A percentile compares a stretch with the other conserved stretches of the same genome.
Conservation (phyloP, 2,113 vertebrate species). For the Heptranchias perlo region DNA sequence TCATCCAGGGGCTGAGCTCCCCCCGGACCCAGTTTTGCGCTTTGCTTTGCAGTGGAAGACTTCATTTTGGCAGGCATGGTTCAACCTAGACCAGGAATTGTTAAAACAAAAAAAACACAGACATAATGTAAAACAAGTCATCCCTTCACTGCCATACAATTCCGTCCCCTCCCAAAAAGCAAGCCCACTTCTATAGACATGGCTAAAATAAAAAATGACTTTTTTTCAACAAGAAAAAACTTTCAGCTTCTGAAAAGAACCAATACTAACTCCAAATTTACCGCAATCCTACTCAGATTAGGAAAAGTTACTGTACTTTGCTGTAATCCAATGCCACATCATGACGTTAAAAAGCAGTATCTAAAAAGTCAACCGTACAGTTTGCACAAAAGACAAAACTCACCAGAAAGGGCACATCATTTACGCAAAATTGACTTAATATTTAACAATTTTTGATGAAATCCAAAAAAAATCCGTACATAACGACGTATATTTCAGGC, state of each 20-base stretch:
- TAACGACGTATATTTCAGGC: slow-evolving; percentile 24
- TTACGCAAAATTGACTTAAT: not conserved
- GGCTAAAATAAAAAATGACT: not conserved
- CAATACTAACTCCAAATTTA: not conserved
- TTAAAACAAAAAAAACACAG: not conserved
- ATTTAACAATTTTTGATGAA: not conserved
- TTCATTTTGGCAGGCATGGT: slow-evolving; percentile 73
- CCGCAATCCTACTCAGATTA: not conserved
- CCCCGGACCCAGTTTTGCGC: slow-evolving; percentile 49
- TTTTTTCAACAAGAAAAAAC: no score
- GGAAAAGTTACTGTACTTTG: slow-evolving; percentile 19
- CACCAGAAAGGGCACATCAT: not conserved
- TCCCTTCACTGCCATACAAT: not conserved
- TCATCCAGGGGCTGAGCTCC: slow-evolving; percentile 64
- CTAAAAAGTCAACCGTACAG: not conserved
- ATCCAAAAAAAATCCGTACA: not conserved
- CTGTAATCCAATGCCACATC: slow-evolving; percentile 18
- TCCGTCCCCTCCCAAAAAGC: not conserved
- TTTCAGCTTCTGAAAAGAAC: not conserved
- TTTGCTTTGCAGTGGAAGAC: slow-evolving; percentile 58
- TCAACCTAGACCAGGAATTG: slow-evolving; percentile 48
- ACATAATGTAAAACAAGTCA: not conserved
- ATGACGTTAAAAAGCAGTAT: not conserved
- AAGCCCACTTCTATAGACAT: not conserved
- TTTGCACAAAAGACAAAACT: not conserved